phyloP scores from a whole-genome alignment of 2,888 invertebrate genomes.

The Lingula anatina region DNA sequence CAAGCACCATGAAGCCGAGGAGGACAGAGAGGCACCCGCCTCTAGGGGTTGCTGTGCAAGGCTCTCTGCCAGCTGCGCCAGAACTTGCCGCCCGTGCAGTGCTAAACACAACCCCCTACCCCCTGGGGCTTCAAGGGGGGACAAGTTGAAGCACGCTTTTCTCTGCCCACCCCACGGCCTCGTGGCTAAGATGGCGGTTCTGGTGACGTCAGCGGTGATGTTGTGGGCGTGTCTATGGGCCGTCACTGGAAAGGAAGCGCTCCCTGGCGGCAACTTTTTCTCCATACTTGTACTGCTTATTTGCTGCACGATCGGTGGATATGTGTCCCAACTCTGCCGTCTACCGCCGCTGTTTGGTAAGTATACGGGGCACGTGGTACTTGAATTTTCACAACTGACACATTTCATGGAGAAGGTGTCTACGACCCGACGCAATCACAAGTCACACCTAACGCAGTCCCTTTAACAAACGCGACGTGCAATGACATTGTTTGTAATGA shows the following conservation, averaged over 20 bases:
- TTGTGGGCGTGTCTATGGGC: constrained; percentile 12
- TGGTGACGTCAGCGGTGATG: constrained; percentile 7
- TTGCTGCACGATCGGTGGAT: constrained; percentile 13
- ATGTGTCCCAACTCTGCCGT: constrained; percentile 7
- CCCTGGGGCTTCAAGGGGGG: constrained; percentile 7
- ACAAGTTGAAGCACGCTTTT: constrained; percentile 7
- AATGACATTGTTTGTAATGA: too few relatives aligned
- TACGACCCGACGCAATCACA: too few relatives aligned
- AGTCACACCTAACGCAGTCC: too few relatives aligned
- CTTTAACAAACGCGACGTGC: too few relatives aligned
- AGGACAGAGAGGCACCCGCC: too few relatives aligned
- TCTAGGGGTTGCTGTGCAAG: too few relatives aligned
- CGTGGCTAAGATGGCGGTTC: constrained; percentile 46
- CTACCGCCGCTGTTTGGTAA: constrained; percentile 18
- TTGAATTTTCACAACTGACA: constrained; percentile 19
- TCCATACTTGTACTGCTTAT: constrained; percentile 16
- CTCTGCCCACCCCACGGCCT: constrained; percentile 19
- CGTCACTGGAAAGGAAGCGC: constrained; percentile 12
- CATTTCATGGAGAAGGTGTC: too few relatives aligned
- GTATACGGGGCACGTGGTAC: too few relatives aligned
- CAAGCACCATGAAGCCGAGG: too few relatives aligned
- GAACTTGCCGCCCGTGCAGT: constrained; percentile 22
- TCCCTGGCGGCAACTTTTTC: too few relatives aligned
- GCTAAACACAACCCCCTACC: constrained; percentile 28
- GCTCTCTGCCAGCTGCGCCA: too few relatives aligned